Percentiles rank a stretch among this genome's conserved stretches.
phyloP scores from a whole-genome alignment of 1,140 invertebrate species.

The Apis florea region DNA sequence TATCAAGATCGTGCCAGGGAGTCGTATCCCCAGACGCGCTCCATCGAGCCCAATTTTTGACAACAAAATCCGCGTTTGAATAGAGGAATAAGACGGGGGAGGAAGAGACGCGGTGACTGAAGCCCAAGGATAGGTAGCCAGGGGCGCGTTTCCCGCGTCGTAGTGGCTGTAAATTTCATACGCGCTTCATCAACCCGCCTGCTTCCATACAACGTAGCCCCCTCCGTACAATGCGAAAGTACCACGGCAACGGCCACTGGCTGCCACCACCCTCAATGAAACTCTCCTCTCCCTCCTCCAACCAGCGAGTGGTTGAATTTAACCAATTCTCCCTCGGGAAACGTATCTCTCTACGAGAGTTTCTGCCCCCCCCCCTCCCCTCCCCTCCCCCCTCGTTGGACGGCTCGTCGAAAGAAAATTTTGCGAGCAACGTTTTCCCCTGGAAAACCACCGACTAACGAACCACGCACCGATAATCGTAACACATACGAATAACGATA shows the following conservation, averaged over 20 bases:
- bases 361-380: no score
- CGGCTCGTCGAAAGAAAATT: not conserved
- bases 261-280: constrained; percentile 54
- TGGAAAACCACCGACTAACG: not conserved
- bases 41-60: no score
- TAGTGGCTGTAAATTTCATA: constrained; percentile 73
- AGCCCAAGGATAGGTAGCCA: constrained; percentile 44
- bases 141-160: constrained; percentile 65
- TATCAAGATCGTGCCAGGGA: no score
- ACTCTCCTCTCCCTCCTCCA: constrained; percentile 60
- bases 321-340: constrained; percentile 43
- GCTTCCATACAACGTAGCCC: constrained; percentile 40
- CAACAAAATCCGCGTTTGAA: no score
- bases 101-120: not conserved
- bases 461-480: constrained; percentile 35
- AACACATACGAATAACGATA: constrained; percentile 10
- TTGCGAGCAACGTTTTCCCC: not conserved
- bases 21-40: no score
- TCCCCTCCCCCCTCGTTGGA: no score
- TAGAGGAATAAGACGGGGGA: no score
- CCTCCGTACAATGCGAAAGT: constrained; percentile 45
- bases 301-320: constrained; percentile 57
- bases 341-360: not conserved
- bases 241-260: constrained; percentile 52
- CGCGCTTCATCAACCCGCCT: constrained; percentile 59